Conservation (phyloP, 2,888 invertebrate species). For the Phengaris arion region DNA sequence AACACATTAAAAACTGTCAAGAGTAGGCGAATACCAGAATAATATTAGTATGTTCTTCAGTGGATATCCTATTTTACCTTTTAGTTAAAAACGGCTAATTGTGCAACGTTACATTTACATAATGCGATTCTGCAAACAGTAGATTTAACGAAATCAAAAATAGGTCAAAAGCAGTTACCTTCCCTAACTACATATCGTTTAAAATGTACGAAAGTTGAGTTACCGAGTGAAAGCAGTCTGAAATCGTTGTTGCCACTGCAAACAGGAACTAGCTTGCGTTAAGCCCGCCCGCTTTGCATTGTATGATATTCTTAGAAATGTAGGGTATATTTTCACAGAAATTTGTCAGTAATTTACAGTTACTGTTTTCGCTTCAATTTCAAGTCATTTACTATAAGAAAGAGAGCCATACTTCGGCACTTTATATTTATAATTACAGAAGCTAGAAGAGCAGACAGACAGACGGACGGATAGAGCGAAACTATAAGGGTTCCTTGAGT, state of each 20-base stretch:
- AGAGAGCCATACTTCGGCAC: no score
- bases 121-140: neutral
- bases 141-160: neutral
- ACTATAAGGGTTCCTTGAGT: no score
- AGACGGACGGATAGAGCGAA: no score
- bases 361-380: neutral
- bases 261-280: neutral
- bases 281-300: neutral
- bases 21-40: no score
- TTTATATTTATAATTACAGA: no score
- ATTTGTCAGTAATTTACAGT: neutral
- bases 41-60: no score
- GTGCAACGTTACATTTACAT: neutral
- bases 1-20: no score
- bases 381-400: neutral
- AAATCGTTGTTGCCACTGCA: neutral
- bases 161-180: conserved; percentile 19
- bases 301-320: conserved; percentile 9
- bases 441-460: no score
- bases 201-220: conserved; percentile 25
- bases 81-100: neutral
- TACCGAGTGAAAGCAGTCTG: neutral
- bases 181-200: conserved; percentile 11
- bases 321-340: neutral
- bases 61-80: no score